phyloP scores from a whole-genome alignment of 2,797 vertebrate genomes.

The Simalia tracyae region DNA sequence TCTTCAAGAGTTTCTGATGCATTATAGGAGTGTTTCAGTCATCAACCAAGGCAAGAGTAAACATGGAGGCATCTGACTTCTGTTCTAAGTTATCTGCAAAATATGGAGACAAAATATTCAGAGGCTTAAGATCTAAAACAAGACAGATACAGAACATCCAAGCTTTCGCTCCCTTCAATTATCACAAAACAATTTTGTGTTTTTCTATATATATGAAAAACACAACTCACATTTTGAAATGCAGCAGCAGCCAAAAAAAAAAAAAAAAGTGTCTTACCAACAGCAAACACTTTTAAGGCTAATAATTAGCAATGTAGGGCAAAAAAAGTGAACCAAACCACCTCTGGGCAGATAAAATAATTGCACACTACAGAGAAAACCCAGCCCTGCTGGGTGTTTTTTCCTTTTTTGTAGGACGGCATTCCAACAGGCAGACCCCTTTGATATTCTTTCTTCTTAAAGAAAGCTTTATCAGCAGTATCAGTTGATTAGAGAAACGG shows the following conservation, averaged over 20 bases:
- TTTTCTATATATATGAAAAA: background rate
- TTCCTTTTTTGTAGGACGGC: background rate
- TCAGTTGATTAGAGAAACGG: background rate
- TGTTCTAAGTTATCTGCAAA: slow-evolving; percentile 13
- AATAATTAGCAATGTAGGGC: background rate
- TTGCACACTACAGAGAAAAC: background rate
- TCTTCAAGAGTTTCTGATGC: slow-evolving; percentile 89
- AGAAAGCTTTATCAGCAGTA: background rate
- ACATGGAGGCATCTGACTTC: slow-evolving; percentile 1
- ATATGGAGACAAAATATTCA: background rate
- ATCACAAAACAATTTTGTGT: background rate
- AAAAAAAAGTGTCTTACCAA: background rate
- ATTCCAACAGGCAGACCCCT: background rate
- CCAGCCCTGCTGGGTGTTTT: too few relatives aligned
- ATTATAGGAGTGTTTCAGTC: slow-evolving; percentile 69
- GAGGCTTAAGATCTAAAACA: background rate
- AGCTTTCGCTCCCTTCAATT: background rate
- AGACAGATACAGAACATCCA: background rate
- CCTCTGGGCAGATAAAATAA: background rate
- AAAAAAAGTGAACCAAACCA: too few relatives aligned
- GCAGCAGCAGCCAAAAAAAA: background rate
- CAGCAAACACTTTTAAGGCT: background rate
- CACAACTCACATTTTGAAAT: background rate
- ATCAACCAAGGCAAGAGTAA: slow-evolving; percentile 27
- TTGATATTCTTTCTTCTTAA: background rate